phyloP scores from a whole-genome alignment of 2,113 vertebrate species.

The Paratilapia polleni region DNA sequence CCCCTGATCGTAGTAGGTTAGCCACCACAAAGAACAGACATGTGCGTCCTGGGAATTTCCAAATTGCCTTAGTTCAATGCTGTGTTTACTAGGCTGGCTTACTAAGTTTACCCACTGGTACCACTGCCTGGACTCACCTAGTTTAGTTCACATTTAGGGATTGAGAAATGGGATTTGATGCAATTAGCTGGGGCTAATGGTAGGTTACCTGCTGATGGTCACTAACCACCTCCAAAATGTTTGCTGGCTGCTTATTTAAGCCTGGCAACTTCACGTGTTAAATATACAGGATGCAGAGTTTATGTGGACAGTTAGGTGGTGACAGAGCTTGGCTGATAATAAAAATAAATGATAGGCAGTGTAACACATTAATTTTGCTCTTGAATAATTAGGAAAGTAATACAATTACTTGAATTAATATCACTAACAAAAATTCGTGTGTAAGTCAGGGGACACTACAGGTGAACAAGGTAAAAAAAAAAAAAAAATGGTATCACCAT shows the following conservation, averaged over 20 bases:
- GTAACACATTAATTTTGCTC: neutral
- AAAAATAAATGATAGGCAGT: neutral
- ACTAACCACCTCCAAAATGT: too few species aligned
- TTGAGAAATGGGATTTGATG: neutral
- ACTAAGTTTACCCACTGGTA: neutral
- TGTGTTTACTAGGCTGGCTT: neutral
- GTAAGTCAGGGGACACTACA: neutral
- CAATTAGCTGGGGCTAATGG: neutral
- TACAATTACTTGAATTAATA: neutral
- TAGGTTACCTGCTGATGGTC: neutral
- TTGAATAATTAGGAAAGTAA: neutral
- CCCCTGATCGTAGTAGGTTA: neutral
- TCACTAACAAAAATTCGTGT: neutral
- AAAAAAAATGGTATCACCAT: neutral
- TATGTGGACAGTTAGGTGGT: neutral
- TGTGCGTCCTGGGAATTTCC: neutral
- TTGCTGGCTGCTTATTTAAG: too few species aligned
- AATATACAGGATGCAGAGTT: neutral
- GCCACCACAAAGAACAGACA: neutral
- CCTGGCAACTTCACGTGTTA: too few species aligned
- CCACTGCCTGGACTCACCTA: neutral
- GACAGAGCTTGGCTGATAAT: neutral
- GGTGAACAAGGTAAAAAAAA: neutral
- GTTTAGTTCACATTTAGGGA: neutral
- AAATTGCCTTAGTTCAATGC: neutral